These are phyloP conservation scores for Meloidogyne chitwoodi DNA, from an alignment of 1,140 invertebrate genomes.

Conservation along the genomic window DNA sequence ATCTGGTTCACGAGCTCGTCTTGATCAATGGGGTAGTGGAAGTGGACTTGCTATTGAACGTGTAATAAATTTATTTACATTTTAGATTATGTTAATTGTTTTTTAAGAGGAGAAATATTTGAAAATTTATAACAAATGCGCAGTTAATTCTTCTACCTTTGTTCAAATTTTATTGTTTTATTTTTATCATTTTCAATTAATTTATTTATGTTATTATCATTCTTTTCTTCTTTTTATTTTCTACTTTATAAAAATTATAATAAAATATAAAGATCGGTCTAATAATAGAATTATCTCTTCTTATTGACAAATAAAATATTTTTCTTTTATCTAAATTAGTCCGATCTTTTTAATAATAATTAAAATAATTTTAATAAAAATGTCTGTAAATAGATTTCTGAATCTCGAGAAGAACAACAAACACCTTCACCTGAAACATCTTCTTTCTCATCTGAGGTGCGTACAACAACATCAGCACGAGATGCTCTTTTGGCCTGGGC, in stretches of 20 bases:
- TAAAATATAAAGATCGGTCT: too few species aligned
- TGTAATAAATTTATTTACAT: not conserved
- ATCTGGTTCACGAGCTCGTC: not conserved
- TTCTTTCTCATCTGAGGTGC: constrained; percentile 61
- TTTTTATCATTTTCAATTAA: too few species aligned
- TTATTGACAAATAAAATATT: too few species aligned
- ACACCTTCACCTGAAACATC: constrained; percentile 3
- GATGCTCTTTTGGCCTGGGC: constrained; percentile 94
- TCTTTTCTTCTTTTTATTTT: too few species aligned
- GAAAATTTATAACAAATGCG: not conserved
- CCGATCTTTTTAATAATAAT: not conserved
- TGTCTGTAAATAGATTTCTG: not conserved
- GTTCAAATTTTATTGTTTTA: too few species aligned
- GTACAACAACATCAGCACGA: constrained; percentile 75
- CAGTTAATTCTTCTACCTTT: not conserved
- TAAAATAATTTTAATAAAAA: not conserved
- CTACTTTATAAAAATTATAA: too few species aligned
- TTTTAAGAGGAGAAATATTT: not conserved
- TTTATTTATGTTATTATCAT: too few species aligned
- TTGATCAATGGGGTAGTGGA: constrained; percentile 1
- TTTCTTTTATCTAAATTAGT: too few species aligned
- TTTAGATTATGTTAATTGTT: not conserved
- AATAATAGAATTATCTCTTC: too few species aligned
- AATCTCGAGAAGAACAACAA: not conserved
- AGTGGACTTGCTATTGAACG: constrained; percentile 10